Base-by-base conservation (phyloP, 2,888 invertebrate genomes). In the Cacoxenus indagator region DNA sequence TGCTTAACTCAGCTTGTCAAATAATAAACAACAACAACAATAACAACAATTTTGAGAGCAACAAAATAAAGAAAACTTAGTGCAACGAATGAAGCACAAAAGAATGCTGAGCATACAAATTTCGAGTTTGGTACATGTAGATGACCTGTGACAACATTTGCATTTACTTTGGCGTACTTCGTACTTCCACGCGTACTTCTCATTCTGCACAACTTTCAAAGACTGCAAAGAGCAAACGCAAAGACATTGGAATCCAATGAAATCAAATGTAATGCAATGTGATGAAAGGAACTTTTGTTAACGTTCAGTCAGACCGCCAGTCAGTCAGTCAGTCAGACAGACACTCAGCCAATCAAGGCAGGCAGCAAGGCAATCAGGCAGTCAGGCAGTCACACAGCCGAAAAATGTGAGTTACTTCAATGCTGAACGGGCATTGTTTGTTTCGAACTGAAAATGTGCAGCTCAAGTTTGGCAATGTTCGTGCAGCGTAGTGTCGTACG, bases 401-500 rank as follows among this genome's bases (percentile, higher is more conserved):
- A 54, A 54, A 54, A 54, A 59, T 31, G 59, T 59, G 31, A 59
- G 59, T 59, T 19, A 51, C 19, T 51, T 57, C 29, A 59, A 22
- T 11, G 27, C 59, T 59, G 31, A 31, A 22, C n/a, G 22, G 19
- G 51, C 27, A n/a, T 55, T 55, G 55, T 27, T 55, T 55, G 55
- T 55, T 55, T 24, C 55, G 27, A 55, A 27, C 11, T 11, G 14
- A 45, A 64, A 14, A 24, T 45, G 37, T 31, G 14, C 51, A 46
- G 65, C 54, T 11, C 8, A 70, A 70, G 70, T 70, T 67, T 67
- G 45, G 4, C 27, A 26, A 73, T 68, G 70, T 73, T 64, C 68
- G 22, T 11, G 17, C 8, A 48, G 9, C 29, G 59, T n/a, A 37
- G 51, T 54, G 45, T 45, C 46, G 59, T 19, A 37, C 43, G 45